Evolutionary conservation across 64 coral and sea anemone genomes (phyloP), one percentile per base, ranked within the genome.

Genomic region (Dendronephthya gigantea): DNA sequence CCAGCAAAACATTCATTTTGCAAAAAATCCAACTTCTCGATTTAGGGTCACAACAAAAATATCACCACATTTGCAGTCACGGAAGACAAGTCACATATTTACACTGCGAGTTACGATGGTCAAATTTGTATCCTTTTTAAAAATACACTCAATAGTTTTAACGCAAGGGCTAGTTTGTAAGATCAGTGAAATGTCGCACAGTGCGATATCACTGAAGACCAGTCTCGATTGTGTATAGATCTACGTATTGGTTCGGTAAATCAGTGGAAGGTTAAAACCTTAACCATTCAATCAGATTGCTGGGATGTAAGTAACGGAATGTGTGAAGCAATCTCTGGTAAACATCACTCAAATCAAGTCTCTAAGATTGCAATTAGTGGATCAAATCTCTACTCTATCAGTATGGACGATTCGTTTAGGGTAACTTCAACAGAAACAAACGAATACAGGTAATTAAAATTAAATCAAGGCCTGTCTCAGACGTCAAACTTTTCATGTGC

Each of bases 81-180:
- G 38, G 37, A 82, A 85, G 89, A 91, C 40, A 88, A 86, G n/a
- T 87, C 85, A 45, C 93, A 66, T 23, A 38, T 97, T 16, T 97
- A 97, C 69, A 86, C 92, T 48, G 94, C 88, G 75, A 91, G 90
- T 59, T 93, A 91, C 85, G 94, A 97, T 32, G 39, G 81, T 9
- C 89, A 92, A 33, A 97, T 97, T 90, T 88, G 94, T 97, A 97
- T 97, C 94, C 88, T 97, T 93, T 49, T 83, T n/a, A 6, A 16
- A 22, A 9, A 22, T n/a, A 23, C 0, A 62, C 55, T 62, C 25
- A 1, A n/a, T 62, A 62, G 5, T n/a, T 27, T 62, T 62, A 62
- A 23, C 25, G 19, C 25, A 27, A 2, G 55, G 25, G 19, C 17
- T n/a, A n/a, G 25, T 2, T 62, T 62, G 55, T n/a, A n/a, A 27